Evolutionary conservation across 2,888 invertebrate species (phyloP).

Genomic region (Cylloceria caligata): DNA sequence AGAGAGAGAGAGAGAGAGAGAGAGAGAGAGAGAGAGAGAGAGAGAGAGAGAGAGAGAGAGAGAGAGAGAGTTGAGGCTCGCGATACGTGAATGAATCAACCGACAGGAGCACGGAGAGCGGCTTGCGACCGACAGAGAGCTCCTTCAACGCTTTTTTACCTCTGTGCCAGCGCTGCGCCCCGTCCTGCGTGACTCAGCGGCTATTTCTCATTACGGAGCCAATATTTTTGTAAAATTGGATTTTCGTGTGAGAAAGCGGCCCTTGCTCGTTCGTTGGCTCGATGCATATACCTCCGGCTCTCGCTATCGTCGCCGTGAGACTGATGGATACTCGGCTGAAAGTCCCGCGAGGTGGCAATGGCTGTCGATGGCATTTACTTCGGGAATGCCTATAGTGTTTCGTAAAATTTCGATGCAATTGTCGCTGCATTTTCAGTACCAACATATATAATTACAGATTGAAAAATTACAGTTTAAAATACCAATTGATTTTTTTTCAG

Average conservation of each 20-base stretch:
- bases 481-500: no score
- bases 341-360: no score
- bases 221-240: conserved; percentile 84
- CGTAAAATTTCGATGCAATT: no score
- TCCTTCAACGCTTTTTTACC: conserved; percentile 59
- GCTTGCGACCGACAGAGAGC: conserved; percentile 2
- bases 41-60: no score
- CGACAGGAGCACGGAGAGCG: conserved; percentile 15
- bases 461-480: no score
- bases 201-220: conserved; percentile 83
- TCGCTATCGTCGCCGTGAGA: conserved; percentile 1
- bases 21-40: neutral
- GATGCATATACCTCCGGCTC: conserved; percentile 9
- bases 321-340: neutral
- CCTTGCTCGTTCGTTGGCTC: neutral
- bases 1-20: no score
- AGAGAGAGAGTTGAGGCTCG: neutral
- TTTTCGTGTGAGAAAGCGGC: conserved; percentile 77
- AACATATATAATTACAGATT: no score
- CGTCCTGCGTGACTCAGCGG: conserved; percentile 79
- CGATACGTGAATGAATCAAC: conserved; percentile 3
- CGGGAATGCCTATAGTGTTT: no score
- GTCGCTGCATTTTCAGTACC: no score
- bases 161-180: conserved; percentile 48
- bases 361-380: no score